Conservation (phyloP, 2,888 invertebrate species). For the Lithophane leautieri region DNA sequence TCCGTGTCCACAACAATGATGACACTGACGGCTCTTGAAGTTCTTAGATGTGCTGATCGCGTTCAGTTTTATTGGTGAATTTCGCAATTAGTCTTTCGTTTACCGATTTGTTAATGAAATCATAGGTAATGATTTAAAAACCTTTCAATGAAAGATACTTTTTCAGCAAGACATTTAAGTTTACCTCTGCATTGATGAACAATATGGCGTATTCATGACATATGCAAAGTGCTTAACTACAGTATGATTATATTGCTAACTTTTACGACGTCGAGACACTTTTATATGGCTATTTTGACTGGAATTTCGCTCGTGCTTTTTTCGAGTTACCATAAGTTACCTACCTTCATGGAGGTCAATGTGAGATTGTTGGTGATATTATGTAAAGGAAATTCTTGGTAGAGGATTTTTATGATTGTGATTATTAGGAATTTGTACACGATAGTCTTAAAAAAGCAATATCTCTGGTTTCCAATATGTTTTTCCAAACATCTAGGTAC, state of each 20-base stretch:
- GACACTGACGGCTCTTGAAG: not conserved
- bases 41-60: no score
- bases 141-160: not conserved
- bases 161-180: constrained; percentile 16
- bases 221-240: constrained; percentile 42
- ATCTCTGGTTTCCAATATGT: constrained; percentile 14
- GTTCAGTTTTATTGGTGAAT: not conserved
- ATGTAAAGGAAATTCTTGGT: constrained; percentile 6
- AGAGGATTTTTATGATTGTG: not conserved
- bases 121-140: not conserved
- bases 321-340: constrained; percentile 35
- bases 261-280: constrained; percentile 64
- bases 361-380: constrained; percentile 26
- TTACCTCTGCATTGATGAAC: constrained; percentile 26
- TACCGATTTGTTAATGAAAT: not conserved
- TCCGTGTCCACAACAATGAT: not conserved
- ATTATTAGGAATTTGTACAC: not conserved
- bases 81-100: not conserved
- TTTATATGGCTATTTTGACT: constrained; percentile 61
- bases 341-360: constrained; percentile 46
- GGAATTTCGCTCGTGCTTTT: constrained; percentile 40
- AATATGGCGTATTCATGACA: constrained; percentile 45
- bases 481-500: constrained; percentile 5
- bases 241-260: constrained; percentile 55
- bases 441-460: not conserved